Base-by-base conservation (phyloP, 2,113 vertebrate genomes). In the Danionella cerebrum region DNA sequence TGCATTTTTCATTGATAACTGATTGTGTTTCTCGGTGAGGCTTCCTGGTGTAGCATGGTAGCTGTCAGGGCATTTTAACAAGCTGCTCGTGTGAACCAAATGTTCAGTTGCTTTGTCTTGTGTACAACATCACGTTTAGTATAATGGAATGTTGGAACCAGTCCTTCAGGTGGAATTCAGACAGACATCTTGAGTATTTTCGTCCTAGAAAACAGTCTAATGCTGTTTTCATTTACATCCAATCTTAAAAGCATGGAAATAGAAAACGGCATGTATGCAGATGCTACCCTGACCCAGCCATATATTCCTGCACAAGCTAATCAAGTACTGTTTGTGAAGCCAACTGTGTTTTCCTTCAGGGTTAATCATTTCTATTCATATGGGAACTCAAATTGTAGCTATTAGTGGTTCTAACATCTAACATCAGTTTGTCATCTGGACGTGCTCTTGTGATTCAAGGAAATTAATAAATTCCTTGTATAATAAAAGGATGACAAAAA, bases 141-240 rank as follows among this genome's bases (percentile, higher is more conserved):
- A 82, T 87, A 85, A 87, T 86, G 81, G 83, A 79, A 87, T 76
- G 78, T 85, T 83, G 82, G 82, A 85, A 82, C 69, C 79, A 83
- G 84, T 89, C 82, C 85, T 47, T 65, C 58, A 62, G 73, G 78
- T 24, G 50, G 65, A 80, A 86, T 84, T 63, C 35, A 75, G 73
- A 39, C 62, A 83, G 85, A 87, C 88, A 83, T 42, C 8, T 21
- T n/a, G 70, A 75, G 79, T 79, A 85, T 82, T 79, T 84, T 65
- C 72, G 73, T 72, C 58, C 76, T 67, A 54, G 73, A 68, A 54
- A 73, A 52, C 78, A 77, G 78, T 82, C 83, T 80, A 69, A 83
- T 82, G 73, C 65, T 71, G 74, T 87, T 85, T 84, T 78, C 44
- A 68, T 80, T 84, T 78, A 72, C 77, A 84, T 83, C 74, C 63